These are phyloP conservation scores for Danio tinwini DNA, from an alignment of 2,797 vertebrate genomes.

Conservation along the genomic window DNA sequence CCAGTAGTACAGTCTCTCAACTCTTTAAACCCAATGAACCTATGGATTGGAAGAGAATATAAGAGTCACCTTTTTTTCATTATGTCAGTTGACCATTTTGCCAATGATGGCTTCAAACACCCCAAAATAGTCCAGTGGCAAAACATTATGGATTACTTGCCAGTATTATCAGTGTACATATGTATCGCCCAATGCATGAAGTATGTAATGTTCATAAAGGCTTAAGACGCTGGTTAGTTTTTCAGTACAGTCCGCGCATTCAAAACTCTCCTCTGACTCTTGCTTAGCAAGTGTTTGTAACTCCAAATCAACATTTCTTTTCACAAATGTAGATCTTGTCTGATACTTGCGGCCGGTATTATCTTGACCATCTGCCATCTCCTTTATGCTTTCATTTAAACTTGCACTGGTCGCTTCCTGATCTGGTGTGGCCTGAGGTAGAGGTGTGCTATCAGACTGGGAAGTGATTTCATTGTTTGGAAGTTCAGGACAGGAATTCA, in stretches of 20 bases:
- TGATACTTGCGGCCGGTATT: background rate
- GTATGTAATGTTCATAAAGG: conserved; percentile 64
- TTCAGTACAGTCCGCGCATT: conserved; percentile 60
- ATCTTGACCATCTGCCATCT: background rate
- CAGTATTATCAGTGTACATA: conserved; percentile 10
- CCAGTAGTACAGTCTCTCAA: background rate
- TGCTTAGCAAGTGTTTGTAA: background rate
- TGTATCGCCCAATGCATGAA: conserved; percentile 59
- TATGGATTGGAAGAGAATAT: conserved; percentile 10
- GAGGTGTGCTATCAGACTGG: conserved; percentile 17
- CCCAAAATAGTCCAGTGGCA: background rate
- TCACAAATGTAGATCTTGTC: conserved; percentile 21
- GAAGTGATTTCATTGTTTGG: background rate
- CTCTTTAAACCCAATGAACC: background rate
- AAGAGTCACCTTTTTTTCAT: background rate
- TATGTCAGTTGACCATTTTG: background rate
- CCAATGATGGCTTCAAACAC: background rate
- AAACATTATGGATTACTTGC: background rate
- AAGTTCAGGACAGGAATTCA: background rate
- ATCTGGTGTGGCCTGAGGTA: conserved; percentile 43
- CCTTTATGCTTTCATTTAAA: background rate
- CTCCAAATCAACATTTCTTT: conserved; percentile 29
- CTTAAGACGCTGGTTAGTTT: conserved; percentile 49
- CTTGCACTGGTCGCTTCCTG: background rate
- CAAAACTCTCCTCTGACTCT: conserved; percentile 30